A percentile compares a stretch with the other conserved stretches of the same genome.
These are phyloP conservation scores for Trissolcus brochymenae DNA, from an alignment of 2,888 invertebrate genomes.

Conservation along the genomic window DNA sequence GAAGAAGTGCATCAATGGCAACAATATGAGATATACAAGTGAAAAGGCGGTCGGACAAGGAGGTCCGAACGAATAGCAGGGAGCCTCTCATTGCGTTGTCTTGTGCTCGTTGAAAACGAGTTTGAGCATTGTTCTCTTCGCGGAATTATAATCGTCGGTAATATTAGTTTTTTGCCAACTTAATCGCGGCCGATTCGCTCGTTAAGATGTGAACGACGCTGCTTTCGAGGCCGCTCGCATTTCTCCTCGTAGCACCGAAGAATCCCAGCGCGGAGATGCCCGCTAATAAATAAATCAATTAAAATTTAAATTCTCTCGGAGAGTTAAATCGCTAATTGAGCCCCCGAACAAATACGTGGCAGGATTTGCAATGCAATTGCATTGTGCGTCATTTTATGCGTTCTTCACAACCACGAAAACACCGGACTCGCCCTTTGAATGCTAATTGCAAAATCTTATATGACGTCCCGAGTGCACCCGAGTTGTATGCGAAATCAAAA, in stretches of 20 bases:
- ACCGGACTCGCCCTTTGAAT: constrained; percentile 60
- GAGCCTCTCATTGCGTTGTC: constrained; percentile 46
- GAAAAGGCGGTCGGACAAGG: constrained; percentile 6
- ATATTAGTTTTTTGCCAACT: constrained; percentile 69
- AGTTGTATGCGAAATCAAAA: constrained; percentile 45
- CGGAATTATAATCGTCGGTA: constrained; percentile 65
- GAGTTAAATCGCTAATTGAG: constrained; percentile 69
- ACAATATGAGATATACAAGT: constrained; percentile 32
- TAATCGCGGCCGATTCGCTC: constrained; percentile 65
- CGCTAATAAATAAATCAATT: constrained; percentile 69
- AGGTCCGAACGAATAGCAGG: constrained; percentile 19
- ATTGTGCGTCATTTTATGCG: constrained; percentile 56
- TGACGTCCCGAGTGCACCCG: constrained; percentile 41
- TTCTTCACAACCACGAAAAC: constrained; percentile 43
- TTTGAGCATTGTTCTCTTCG: constrained; percentile 62
- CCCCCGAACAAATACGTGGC: constrained; percentile 65
- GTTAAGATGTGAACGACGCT: constrained; percentile 63
- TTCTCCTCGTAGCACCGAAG: constrained; percentile 68
- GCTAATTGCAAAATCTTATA: constrained; percentile 57
- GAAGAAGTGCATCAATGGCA: constrained; percentile 11
- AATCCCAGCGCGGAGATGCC: constrained; percentile 63
- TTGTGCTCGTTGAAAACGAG: constrained; percentile 59
- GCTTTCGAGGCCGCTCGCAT: constrained; percentile 63
- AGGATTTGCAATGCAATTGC: constrained; percentile 65
- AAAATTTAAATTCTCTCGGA: constrained; percentile 68